phyloP scores from a whole-genome alignment of 2,888 invertebrate genomes.

The Cephus rjabovi region DNA sequence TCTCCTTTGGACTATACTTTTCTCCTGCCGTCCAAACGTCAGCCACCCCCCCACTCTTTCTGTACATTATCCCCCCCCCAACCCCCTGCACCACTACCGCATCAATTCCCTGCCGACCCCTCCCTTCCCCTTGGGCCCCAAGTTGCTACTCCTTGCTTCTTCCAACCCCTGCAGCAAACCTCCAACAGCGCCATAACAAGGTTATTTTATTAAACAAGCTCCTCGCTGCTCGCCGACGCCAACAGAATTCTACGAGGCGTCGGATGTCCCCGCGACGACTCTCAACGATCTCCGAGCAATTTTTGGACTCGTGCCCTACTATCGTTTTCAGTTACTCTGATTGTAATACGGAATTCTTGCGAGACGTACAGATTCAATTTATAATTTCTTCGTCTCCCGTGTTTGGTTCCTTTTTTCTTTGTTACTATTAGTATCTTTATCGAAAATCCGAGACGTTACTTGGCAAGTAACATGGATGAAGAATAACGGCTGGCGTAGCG shows the following conservation, averaged over 20 bases:
- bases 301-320: background rate
- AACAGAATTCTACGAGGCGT: constrained; percentile 32
- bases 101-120: constrained; percentile 2
- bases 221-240: constrained; percentile 40
- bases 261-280: constrained; percentile 12
- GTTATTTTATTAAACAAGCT: constrained; percentile 65
- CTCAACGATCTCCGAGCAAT: background rate
- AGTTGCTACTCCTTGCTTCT: background rate
- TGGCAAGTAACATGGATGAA: background rate
- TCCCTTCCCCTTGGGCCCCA: background rate
- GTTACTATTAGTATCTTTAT: background rate
- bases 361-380: background rate
- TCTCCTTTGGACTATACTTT: constrained; percentile 13
- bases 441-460: background rate
- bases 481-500: background rate
- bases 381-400: background rate
- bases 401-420: background rate
- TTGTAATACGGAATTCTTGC: background rate
- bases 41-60: background rate
- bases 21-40: background rate
- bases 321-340: background rate
- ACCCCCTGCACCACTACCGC: constrained; percentile 5
- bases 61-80: constrained; percentile 25
- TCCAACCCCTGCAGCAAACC: constrained; percentile 1
- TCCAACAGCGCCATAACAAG: constrained; percentile 50